A percentile compares a stretch with the other conserved stretches of the same genome.
Conservation (phyloP, 1,140 invertebrate genomes). For the Euura lappo region DNA sequence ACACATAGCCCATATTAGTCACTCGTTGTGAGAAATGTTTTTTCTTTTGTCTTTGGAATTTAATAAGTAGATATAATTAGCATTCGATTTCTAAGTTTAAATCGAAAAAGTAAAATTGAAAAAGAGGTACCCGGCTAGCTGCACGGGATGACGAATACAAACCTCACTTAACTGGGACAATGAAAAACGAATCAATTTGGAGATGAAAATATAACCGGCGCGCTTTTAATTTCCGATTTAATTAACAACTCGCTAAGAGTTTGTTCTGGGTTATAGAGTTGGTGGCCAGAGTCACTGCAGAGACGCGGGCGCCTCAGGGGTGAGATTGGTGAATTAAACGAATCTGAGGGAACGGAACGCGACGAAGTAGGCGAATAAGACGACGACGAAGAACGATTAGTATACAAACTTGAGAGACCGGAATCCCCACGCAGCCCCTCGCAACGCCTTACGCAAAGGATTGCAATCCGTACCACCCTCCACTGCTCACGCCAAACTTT, state of each 20-base stretch:
- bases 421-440: slow-evolving; percentile 21
- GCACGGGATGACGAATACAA: too few relatives aligned
- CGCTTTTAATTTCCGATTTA: slow-evolving; percentile 21
- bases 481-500: background rate
- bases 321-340: slow-evolving; percentile 17
- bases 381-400: slow-evolving; percentile 19
- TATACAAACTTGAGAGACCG: slow-evolving; percentile 17
- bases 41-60: too few relatives aligned
- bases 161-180: background rate
- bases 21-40: too few relatives aligned
- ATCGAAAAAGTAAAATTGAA: too few relatives aligned
- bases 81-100: too few relatives aligned
- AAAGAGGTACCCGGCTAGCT: too few relatives aligned
- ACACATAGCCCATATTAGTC: too few relatives aligned
- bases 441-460: slow-evolving; percentile 8
- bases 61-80: too few relatives aligned
- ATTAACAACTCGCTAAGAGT: slow-evolving; percentile 17
- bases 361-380: slow-evolving; percentile 11
- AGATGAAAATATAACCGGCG: slow-evolving; percentile 15
- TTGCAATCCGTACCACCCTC: background rate
- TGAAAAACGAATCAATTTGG: slow-evolving; percentile 18
- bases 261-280: slow-evolving; percentile 8
- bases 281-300: background rate
- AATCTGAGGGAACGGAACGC: slow-evolving; percentile 16
- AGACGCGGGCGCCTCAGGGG: background rate